phyloP scores from a whole-genome alignment of 2,113 vertebrate genomes.

The Perca fluviatilis region DNA sequence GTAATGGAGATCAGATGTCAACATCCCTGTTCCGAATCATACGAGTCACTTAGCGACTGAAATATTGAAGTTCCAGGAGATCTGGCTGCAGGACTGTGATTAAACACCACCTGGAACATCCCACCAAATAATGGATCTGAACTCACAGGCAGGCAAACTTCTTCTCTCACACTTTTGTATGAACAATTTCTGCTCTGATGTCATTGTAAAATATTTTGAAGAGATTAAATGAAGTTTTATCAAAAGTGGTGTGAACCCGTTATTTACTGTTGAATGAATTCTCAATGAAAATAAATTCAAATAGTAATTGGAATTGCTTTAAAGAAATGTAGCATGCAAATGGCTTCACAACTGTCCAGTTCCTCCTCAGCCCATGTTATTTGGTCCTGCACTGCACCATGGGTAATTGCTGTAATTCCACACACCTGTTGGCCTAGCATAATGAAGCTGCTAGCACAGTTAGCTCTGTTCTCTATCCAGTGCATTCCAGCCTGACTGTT shows the following conservation, averaged over 20 bases:
- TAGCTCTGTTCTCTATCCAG: not conserved
- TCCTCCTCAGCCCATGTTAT: not conserved
- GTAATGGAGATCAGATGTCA: no score
- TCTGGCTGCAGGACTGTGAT: not conserved
- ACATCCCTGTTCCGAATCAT: no score
- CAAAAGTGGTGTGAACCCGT: conserved; percentile 68
- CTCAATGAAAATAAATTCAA: conserved; percentile 58
- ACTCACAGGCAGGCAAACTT: conserved; percentile 30
- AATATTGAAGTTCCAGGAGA: no score
- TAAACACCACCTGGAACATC: not conserved
- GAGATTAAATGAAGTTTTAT: conserved; percentile 75
- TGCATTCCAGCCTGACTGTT: not conserved
- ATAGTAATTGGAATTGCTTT: not conserved
- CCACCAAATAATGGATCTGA: not conserved
- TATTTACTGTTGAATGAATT: conserved; percentile 78
- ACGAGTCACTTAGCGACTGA: no score
- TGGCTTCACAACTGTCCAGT: not conserved
- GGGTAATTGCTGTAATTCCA: conserved; percentile 48
- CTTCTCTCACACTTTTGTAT: conserved; percentile 59
- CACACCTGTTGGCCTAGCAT: conserved; percentile 44
- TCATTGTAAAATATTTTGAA: conserved; percentile 79
- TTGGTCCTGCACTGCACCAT: not conserved
- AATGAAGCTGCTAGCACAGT: not conserved
- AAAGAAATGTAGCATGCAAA: not conserved
- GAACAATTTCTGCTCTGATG: conserved; percentile 53